These are phyloP conservation scores for Channallabes apus DNA, from an alignment of 2,797 vertebrate species.

Conservation along the genomic window DNA sequence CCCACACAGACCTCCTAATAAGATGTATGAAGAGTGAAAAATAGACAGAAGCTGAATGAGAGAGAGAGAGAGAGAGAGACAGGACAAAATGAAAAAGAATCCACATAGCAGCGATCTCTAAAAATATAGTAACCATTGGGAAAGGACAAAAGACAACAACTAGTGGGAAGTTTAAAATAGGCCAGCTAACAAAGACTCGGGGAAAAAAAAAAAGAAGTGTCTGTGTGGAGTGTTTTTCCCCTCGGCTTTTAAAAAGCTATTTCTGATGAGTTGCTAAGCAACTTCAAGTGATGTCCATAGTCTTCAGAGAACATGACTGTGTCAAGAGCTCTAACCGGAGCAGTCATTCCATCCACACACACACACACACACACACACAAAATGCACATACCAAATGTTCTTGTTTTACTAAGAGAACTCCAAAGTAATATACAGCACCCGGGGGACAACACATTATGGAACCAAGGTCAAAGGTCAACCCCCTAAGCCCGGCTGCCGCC, in stretches of 20 bases:
- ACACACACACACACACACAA: constrained; percentile 17
- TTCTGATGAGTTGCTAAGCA: constrained; percentile 52
- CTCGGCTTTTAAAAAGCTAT: constrained; percentile 44
- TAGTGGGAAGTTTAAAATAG: constrained; percentile 46
- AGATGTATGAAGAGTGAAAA: constrained; percentile 24
- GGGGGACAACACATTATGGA: constrained; percentile 28
- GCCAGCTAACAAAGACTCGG: constrained; percentile 36
- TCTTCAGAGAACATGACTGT: constrained; percentile 41
- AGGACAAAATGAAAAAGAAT: constrained; percentile 29
- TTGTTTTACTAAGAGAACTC: background rate
- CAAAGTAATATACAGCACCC: background rate
- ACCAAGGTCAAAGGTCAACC: constrained; percentile 38
- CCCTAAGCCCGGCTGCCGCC: constrained; percentile 9
- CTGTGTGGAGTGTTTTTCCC: constrained; percentile 29
- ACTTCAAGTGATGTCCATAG: constrained; percentile 46
- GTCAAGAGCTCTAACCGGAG: constrained; percentile 44
- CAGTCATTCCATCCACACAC: constrained; percentile 25
- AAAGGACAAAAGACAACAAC: constrained; percentile 41
- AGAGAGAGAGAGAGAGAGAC: background rate
- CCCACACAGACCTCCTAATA: constrained; percentile 39
- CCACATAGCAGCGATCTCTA: constrained; percentile 30
- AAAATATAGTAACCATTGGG: constrained; percentile 45
- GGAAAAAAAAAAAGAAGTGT: constrained; percentile 20
- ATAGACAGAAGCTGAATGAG: constrained; percentile 16
- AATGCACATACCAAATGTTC: background rate